phyloP scores from a whole-genome alignment of 2,113 vertebrate genomes.

The Xenus cinereus region DNA sequence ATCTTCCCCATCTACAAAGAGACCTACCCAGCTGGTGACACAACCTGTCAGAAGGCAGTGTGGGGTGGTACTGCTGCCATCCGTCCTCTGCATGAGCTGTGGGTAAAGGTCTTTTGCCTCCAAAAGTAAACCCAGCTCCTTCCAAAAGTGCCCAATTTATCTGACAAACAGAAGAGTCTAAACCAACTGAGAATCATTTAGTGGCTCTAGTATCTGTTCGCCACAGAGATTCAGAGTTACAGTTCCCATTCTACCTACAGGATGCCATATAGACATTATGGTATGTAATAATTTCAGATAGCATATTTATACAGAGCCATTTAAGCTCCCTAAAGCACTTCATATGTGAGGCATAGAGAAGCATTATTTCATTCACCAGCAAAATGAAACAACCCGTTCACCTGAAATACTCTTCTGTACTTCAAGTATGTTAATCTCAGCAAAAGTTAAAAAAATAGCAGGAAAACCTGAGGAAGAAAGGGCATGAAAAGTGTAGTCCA shows the following conservation, averaged over 20 bases:
- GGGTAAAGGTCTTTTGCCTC: neutral
- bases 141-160: neutral
- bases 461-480: neutral
- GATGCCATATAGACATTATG: neutral
- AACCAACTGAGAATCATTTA: neutral
- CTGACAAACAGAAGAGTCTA: neutral
- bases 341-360: neutral
- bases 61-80: neutral
- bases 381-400: neutral
- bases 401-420: neutral
- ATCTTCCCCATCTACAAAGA: neutral
- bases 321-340: conserved; percentile 3
- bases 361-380: neutral
- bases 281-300: neutral
- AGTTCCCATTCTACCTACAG: neutral
- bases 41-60: neutral
- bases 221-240: neutral
- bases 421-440: neutral
- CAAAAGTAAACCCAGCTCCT: neutral
- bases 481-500: neutral
- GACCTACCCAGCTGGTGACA: neutral
- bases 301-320: neutral
- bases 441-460: neutral
- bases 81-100: neutral
- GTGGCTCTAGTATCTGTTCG: neutral